These are phyloP conservation scores for Ceramica pisi DNA, from an alignment of 2,888 invertebrate genomes.

Conservation along the genomic window DNA sequence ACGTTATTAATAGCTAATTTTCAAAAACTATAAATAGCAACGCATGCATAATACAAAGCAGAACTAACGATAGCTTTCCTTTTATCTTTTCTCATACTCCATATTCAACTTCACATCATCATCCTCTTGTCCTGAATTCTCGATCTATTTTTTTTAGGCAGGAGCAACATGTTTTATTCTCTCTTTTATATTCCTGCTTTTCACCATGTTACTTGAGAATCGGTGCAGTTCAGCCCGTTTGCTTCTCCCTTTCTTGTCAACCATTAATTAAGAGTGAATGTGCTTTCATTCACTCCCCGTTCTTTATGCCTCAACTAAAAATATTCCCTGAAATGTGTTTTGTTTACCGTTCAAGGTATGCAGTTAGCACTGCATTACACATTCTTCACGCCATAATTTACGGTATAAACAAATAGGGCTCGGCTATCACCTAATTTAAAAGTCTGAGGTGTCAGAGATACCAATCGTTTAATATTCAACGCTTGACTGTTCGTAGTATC, in stretches of 20 bases:
- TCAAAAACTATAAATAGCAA: background rate
- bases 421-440: slow-evolving; percentile 22
- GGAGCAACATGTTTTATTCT: too few species aligned
- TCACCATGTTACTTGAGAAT: too few species aligned
- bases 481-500: slow-evolving; percentile 4
- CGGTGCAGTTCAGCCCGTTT: too few species aligned
- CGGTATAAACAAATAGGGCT: slow-evolving; percentile 8
- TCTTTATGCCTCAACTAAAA: too few species aligned
- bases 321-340: background rate
- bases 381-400: slow-evolving; percentile 3
- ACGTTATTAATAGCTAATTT: slow-evolving; percentile 2
- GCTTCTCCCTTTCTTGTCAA: too few species aligned
- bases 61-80: background rate
- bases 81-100: background rate
- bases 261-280: too few species aligned
- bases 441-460: slow-evolving; percentile 16
- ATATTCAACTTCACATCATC: too few species aligned
- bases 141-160: too few species aligned
- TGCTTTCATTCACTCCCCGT: too few species aligned
- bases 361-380: background rate
- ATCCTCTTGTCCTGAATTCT: too few species aligned
- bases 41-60: background rate
- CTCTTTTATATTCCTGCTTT: too few species aligned
- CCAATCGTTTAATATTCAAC: slow-evolving; percentile 23
- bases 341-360: slow-evolving; percentile 1